Conservation (phyloP, 2,888 invertebrate species). For the Archips crataeganus region DNA sequence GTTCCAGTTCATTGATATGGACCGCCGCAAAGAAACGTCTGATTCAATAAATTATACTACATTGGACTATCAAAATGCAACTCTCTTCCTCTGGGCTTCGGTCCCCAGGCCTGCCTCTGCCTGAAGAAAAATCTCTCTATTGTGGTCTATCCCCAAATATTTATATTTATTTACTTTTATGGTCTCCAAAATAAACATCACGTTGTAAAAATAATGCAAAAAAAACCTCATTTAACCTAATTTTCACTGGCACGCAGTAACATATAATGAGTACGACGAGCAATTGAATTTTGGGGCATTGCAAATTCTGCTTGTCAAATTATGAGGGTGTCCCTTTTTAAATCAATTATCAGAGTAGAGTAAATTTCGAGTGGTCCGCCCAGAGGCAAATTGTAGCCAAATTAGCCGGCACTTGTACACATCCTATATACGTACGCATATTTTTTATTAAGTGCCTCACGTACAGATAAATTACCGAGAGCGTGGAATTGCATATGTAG, state of each 20-base stretch:
- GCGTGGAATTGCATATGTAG: too few relatives aligned
- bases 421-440: not conserved
- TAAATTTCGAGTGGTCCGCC: conserved; percentile 18
- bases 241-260: not conserved
- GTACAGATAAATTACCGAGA: too few relatives aligned
- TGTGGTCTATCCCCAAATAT: too few relatives aligned
- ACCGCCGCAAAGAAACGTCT: too few relatives aligned
- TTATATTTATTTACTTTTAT: too few relatives aligned
- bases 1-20: too few relatives aligned
- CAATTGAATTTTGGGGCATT: conserved; percentile 21
- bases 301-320: conserved; percentile 33
- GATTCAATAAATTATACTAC: too few relatives aligned
- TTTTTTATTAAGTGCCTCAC: not conserved
- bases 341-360: conserved; percentile 30
- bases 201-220: not conserved
- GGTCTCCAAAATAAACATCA: too few relatives aligned
- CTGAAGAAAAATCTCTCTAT: too few relatives aligned
- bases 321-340: conserved; percentile 30
- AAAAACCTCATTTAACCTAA: conserved; percentile 5
- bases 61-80: too few relatives aligned
- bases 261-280: conserved; percentile 8
- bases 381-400: conserved; percentile 14
- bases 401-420: conserved; percentile 8
- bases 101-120: too few relatives aligned
- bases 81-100: too few relatives aligned